These are phyloP conservation scores for Struthio camelus DNA, from an alignment of 2,113 vertebrate genomes.

Conservation along the genomic window DNA sequence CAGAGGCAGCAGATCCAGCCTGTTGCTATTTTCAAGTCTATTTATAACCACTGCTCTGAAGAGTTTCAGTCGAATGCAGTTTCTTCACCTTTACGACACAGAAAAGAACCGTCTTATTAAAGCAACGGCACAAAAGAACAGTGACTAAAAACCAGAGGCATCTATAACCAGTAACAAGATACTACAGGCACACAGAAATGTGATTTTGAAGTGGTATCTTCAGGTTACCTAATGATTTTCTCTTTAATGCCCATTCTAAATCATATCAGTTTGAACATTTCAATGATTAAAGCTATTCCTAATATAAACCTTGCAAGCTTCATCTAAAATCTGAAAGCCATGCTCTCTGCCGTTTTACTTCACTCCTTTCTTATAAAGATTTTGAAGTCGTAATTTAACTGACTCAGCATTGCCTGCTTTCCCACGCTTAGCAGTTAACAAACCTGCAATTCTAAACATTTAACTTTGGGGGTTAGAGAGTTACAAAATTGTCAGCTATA, in stretches of 20 bases:
- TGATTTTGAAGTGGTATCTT: not conserved
- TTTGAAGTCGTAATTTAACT: not conserved
- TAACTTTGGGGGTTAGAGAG: not conserved
- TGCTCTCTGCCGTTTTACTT: not conserved
- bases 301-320: not conserved
- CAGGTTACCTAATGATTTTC: not conserved
- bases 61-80: constrained; percentile 34
- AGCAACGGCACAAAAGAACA: not conserved
- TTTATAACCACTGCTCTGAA: constrained; percentile 69
- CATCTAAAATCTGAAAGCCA: not conserved
- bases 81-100: constrained; percentile 32
- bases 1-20: constrained; percentile 63
- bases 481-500: not conserved
- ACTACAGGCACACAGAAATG: not conserved
- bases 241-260: not conserved
- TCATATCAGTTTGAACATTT: not conserved
- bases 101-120: constrained; percentile 20
- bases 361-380: not conserved
- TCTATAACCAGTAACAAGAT: not conserved
- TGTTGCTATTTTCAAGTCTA: constrained; percentile 74
- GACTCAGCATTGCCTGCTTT: not conserved
- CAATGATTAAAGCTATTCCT: not conserved
- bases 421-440: not conserved
- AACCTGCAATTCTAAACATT: not conserved
- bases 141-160: not conserved